phyloP scores from a whole-genome alignment of 2,113 vertebrate species.

The Spermophilus dauricus region DNA sequence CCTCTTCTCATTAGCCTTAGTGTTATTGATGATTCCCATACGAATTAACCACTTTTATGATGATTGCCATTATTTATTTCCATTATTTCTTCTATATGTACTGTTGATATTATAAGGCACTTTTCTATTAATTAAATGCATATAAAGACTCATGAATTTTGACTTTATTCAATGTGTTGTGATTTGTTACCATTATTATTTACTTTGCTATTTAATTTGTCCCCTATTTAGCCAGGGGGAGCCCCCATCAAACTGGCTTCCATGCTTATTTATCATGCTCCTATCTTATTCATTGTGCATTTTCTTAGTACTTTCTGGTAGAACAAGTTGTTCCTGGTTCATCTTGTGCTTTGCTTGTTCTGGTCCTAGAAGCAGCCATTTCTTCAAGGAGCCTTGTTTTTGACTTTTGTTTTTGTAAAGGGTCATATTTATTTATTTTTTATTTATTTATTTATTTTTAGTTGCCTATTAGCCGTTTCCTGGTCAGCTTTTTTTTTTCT shows the following conservation, averaged over 20 bases:
- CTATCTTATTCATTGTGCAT: conserved; percentile 41
- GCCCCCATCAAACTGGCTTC: conserved; percentile 28
- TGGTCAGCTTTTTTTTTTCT: no score
- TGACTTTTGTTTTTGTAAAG: conserved; percentile 51
- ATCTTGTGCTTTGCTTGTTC: conserved; percentile 67
- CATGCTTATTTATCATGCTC: background rate
- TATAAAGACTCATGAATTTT: conserved; percentile 44
- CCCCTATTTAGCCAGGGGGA: background rate
- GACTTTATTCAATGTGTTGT: conserved; percentile 22
- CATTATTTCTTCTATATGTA: background rate
- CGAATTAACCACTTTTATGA: conserved; percentile 38
- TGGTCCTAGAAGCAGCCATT: conserved; percentile 53
- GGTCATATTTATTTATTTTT: no score
- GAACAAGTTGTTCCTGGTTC: conserved; percentile 71
- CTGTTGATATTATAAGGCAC: conserved; percentile 14
- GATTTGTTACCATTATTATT: conserved; percentile 44
- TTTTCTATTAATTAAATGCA: conserved; percentile 10
- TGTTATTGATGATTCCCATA: background rate
- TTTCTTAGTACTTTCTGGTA: conserved; percentile 52
- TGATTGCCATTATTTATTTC: background rate
- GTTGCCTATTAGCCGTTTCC: no score
- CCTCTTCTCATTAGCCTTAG: background rate
- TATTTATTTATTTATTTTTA: no score
- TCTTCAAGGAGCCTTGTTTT: conserved; percentile 48
- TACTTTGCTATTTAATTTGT: conserved; percentile 48